phyloP scores from a whole-genome alignment of 1,140 invertebrate species.

The Nasonia longicornis region DNA sequence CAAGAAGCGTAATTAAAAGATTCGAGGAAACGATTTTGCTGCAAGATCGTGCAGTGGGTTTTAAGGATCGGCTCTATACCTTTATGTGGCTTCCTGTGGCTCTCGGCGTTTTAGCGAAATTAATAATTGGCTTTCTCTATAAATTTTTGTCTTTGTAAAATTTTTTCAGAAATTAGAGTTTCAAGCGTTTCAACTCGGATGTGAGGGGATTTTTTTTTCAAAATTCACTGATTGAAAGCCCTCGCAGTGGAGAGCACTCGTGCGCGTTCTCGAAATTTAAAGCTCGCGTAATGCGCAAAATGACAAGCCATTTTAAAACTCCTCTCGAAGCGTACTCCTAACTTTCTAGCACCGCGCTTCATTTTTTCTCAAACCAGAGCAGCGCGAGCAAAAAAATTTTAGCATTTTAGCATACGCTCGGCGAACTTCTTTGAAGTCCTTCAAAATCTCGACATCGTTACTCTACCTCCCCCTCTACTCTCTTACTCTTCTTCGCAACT shows the following conservation, averaged over 20 bases:
- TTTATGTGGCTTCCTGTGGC: background rate
- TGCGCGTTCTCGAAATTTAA: background rate
- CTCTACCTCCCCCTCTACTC: no score
- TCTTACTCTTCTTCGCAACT: background rate
- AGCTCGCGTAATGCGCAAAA: background rate
- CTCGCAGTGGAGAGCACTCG: background rate
- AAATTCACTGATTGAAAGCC: background rate
- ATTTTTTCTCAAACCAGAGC: background rate
- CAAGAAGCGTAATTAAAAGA: slow-evolving; percentile 21
- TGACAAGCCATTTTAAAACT: background rate
- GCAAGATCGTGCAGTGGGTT: background rate
- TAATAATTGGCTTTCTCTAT: background rate
- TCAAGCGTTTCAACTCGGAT: no score
- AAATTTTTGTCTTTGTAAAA: no score
- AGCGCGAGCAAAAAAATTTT: background rate
- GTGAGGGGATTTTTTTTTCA: no score
- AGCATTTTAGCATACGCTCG: background rate
- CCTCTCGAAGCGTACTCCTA: background rate
- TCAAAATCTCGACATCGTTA: background rate
- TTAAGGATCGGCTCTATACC: background rate
- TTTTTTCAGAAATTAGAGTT: no score
- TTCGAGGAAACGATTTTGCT: slow-evolving; percentile 13
- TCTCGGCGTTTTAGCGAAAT: background rate
- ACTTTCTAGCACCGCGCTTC: background rate
- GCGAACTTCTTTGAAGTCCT: background rate